These are phyloP conservation scores for Carposina sasakii DNA, from an alignment of 1,140 invertebrate genomes.

Conservation along the genomic window DNA sequence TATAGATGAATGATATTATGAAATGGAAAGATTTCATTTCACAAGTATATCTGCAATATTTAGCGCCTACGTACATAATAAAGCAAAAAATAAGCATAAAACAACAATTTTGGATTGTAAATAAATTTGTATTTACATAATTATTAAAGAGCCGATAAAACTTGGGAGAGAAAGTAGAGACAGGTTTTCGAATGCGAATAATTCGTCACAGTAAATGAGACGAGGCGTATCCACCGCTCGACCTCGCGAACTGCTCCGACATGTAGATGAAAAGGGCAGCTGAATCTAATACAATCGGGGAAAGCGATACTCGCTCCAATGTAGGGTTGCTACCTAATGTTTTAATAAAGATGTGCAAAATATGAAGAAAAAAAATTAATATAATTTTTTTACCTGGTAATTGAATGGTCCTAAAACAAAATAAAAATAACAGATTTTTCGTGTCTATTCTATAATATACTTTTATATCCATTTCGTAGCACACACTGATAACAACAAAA, in stretches of 20 bases:
- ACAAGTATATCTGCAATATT: no score
- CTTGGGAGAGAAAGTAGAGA: no score
- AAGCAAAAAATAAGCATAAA: no score
- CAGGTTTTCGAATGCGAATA: no score
- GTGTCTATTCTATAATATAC: not conserved
- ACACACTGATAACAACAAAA: slow-evolving; percentile 54
- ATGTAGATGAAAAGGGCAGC: slow-evolving; percentile 70
- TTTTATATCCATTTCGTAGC: slow-evolving; percentile 50
- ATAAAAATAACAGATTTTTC: no score
- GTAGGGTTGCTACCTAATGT: slow-evolving; percentile 40
- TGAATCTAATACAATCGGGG: slow-evolving; percentile 70
- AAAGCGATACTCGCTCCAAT: slow-evolving; percentile 58
- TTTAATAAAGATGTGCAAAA: not conserved
- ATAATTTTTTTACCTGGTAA: not conserved
- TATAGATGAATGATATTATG: no score
- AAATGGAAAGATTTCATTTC: no score
- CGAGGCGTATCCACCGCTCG: slow-evolving; percentile 43
- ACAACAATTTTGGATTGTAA: no score
- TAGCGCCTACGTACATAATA: no score
- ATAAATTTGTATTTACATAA: no score
- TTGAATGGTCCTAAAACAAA: no score
- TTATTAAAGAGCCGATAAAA: no score
- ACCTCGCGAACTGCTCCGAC: slow-evolving; percentile 46
- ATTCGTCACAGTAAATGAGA: slow-evolving; percentile 12
- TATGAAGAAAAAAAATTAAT: not conserved